A percentile compares a stretch with the other conserved stretches of the same genome.
Conservation (phyloP, 1,140 invertebrate species). For the Calycopis cecrops region DNA sequence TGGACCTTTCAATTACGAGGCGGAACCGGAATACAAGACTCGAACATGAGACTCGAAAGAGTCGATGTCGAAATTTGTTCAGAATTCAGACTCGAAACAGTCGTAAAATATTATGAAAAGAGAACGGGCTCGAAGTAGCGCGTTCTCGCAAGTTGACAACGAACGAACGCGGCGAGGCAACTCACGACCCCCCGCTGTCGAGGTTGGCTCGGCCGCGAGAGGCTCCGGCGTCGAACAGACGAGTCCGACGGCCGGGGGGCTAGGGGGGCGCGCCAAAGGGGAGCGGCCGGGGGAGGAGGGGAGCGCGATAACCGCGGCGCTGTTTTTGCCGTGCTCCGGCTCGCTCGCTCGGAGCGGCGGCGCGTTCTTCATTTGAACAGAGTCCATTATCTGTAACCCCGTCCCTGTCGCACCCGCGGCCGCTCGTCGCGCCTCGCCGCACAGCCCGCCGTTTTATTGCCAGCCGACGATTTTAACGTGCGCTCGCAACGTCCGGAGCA, state of each 20-base stretch:
- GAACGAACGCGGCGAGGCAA: constrained; percentile 38
- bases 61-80: constrained; percentile 3
- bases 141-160: constrained; percentile 32
- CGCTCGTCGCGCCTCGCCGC: constrained; percentile 65
- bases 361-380: constrained; percentile 66
- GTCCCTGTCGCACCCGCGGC: constrained; percentile 55
- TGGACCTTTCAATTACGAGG: constrained; percentile 37
- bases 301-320: constrained; percentile 61
- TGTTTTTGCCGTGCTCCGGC: constrained; percentile 67
- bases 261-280: not conserved
- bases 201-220: constrained; percentile 46
- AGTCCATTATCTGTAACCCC: constrained; percentile 64
- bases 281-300: constrained; percentile 28
- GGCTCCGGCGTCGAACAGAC: constrained; percentile 58
- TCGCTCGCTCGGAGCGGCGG: constrained; percentile 59
- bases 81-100: constrained; percentile 30
- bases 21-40: constrained; percentile 32
- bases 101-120: constrained; percentile 34
- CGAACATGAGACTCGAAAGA: constrained; percentile 19
- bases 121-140: constrained; percentile 35
- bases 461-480: constrained; percentile 73
- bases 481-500: constrained; percentile 72
- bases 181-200: constrained; percentile 61
- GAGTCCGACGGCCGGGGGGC: constrained; percentile 29
- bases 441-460: constrained; percentile 73